Conservation (phyloP, 1,140 invertebrate species). For the Wasmannia auropunctata region DNA sequence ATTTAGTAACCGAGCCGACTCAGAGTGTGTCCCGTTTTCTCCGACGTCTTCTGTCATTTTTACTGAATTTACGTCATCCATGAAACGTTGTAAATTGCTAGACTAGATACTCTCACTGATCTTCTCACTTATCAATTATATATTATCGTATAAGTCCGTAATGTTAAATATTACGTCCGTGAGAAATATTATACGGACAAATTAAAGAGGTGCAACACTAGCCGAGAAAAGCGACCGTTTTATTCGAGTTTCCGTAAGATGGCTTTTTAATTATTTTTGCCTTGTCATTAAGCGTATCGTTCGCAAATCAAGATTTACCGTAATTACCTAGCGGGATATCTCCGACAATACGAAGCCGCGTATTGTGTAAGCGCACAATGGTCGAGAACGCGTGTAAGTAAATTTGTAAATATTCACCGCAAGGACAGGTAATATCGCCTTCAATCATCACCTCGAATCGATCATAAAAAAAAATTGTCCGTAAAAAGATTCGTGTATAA, state of each 20-base stretch:
- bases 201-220: not conserved
- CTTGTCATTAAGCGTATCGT: conserved; percentile 45
- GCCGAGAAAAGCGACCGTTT: not conserved
- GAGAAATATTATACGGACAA: not conserved
- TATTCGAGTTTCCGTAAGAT: not conserved
- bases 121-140: not conserved
- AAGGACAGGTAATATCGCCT: conserved; percentile 26
- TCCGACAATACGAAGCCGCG: conserved; percentile 2
- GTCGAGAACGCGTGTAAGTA: conserved; percentile 32
- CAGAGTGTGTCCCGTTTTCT: not conserved
- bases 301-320: conserved; percentile 37
- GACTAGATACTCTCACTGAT: not conserved
- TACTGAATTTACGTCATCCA: conserved; percentile 9
- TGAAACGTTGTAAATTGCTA: not conserved
- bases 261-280: conserved; percentile 45
- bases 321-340: conserved; percentile 39
- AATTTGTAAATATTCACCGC: conserved; percentile 40
- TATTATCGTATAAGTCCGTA: too few relatives aligned
- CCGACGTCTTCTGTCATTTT: not conserved
- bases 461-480: not conserved
- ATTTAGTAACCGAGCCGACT: not conserved
- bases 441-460: not conserved
- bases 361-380: conserved; percentile 35
- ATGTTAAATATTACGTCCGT: too few relatives aligned
- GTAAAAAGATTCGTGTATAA: not conserved